These are phyloP conservation scores for Oreochromis tanganicae DNA, from an alignment of 2,113 vertebrate genomes.

Conservation along the genomic window DNA sequence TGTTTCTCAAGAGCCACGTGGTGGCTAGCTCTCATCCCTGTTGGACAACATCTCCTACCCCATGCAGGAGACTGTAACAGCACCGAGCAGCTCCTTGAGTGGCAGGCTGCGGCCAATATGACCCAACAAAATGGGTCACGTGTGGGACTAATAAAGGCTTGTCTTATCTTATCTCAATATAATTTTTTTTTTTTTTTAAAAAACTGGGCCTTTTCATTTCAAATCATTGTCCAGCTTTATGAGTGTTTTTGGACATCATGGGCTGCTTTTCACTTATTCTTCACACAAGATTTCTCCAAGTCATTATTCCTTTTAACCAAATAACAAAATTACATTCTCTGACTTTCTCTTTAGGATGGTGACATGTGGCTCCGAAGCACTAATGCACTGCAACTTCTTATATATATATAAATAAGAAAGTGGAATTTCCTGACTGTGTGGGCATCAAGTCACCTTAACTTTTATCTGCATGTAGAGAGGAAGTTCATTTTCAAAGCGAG, in stretches of 20 bases:
- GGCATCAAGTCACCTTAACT: not conserved
- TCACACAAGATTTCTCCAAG: not conserved
- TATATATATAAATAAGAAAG: not conserved
- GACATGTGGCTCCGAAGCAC: not conserved
- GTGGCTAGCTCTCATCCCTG: too few species aligned
- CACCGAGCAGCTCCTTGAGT: too few species aligned
- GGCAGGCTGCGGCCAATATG: too few species aligned
- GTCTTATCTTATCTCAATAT: not conserved
- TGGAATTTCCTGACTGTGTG: not conserved
- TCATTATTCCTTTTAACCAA: not conserved
- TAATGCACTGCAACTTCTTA: not conserved
- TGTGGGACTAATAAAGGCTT: not conserved
- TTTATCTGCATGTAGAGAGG: not conserved
- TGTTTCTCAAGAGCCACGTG: too few species aligned
- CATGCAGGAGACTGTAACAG: not conserved
- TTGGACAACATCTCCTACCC: too few species aligned
- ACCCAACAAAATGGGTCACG: not conserved
- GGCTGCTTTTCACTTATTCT: not conserved
- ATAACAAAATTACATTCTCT: not conserved
- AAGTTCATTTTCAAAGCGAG: not conserved
- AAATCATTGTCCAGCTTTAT: not conserved
- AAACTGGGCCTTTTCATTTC: not conserved
- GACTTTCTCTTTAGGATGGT: not conserved
- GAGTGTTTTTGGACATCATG: rapidly evolving
- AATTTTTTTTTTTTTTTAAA: rapidly evolving